phyloP scores from a whole-genome alignment of 2,113 vertebrate genomes.

The Opisthocomus hoazin region DNA sequence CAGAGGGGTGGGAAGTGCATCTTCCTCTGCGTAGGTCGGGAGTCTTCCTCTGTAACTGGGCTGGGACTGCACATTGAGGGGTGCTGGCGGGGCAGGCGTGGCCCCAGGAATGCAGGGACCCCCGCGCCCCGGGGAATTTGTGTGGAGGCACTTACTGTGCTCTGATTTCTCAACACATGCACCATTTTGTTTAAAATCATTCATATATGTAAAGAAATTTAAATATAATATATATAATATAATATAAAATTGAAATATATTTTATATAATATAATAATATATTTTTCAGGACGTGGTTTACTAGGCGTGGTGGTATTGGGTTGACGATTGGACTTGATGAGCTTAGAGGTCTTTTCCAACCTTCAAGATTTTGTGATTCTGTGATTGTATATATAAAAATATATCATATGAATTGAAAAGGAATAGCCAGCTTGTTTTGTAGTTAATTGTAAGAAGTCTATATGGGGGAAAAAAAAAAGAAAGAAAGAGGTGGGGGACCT shows the following conservation, averaged over 20 bases:
- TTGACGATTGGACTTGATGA: too few relatives aligned
- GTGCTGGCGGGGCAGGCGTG: background rate
- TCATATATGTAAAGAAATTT: background rate
- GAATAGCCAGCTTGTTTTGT: background rate
- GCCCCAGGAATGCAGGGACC: background rate
- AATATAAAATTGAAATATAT: too few relatives aligned
- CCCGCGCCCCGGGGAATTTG: background rate
- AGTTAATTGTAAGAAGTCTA: background rate
- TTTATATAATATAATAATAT: too few relatives aligned
- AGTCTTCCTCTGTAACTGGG: background rate
- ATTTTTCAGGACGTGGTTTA: too few relatives aligned
- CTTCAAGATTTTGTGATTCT: too few relatives aligned
- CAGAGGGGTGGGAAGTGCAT: background rate
- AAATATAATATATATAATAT: too few relatives aligned
- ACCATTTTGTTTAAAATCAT: background rate
- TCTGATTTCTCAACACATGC: background rate
- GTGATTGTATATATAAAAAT: too few relatives aligned
- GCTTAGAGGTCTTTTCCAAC: too few relatives aligned
- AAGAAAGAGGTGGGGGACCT: background rate
- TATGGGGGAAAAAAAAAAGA: background rate
- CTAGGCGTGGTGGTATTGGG: too few relatives aligned
- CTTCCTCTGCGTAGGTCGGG: background rate
- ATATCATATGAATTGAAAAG: background rate
- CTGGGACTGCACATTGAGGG: accelerated
- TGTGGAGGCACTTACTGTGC: background rate